Evolutionary conservation across 2,113 vertebrate genomes (phyloP).

Genomic region (Peucedramus taeniatus): DNA sequence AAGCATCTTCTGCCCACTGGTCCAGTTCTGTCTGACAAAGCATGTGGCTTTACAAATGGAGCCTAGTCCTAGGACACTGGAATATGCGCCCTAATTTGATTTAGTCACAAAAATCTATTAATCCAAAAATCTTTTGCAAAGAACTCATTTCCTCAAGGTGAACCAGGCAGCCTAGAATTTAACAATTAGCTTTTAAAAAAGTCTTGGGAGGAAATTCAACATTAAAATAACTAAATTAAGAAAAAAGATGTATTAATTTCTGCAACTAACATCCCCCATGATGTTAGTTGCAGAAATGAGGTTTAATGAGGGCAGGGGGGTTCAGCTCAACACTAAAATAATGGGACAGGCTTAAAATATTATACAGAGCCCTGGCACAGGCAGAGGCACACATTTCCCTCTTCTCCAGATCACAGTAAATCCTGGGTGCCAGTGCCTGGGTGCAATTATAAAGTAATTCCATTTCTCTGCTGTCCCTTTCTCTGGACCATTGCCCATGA

Average conservation of each 20-base stretch:
- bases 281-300: too few relatives aligned
- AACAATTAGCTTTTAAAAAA: background rate
- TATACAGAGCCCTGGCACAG: background rate
- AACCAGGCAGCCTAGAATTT: background rate
- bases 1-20: background rate
- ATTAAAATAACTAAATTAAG: background rate
- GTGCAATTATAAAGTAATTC: too few relatives aligned
- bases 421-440: background rate
- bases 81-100: background rate
- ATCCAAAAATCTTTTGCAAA: background rate
- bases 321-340: background rate
- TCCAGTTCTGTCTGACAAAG: background rate
- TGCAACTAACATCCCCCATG: background rate
- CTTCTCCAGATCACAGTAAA: constrained; percentile 1
- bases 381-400: background rate
- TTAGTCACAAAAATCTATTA: background rate
- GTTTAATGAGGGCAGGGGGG: background rate
- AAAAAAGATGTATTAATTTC: background rate
- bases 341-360: background rate
- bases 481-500: background rate
- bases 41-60: background rate
- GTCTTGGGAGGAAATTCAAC: background rate
- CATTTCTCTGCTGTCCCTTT: constrained; percentile 11
- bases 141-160: background rate
- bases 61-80: background rate